Conservation (phyloP, 2,113 vertebrate species). For the Alligator sinensis region DNA sequence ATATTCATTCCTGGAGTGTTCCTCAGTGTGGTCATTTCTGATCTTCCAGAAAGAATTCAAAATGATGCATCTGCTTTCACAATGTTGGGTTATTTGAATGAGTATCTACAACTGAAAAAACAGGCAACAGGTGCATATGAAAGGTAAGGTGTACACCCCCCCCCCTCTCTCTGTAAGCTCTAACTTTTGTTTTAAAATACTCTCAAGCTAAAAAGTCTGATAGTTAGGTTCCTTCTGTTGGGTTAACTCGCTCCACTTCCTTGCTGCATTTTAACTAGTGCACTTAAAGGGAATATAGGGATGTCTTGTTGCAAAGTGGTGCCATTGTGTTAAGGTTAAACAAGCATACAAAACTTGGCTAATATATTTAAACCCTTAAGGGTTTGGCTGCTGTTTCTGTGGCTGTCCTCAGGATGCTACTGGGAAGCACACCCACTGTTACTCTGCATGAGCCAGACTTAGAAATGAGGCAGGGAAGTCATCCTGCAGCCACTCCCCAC, state of each 20-base stretch:
- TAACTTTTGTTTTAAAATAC: not conserved
- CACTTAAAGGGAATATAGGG: not conserved
- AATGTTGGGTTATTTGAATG: slow-evolving; percentile 97
- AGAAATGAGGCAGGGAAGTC: no score
- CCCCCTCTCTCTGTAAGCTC: not conserved
- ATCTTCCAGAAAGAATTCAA: slow-evolving; percentile 89
- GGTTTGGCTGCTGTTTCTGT: not conserved
- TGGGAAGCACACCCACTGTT: no score
- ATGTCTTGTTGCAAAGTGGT: not conserved
- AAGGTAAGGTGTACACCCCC: slow-evolving; percentile 77
- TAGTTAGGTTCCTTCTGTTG: no score
- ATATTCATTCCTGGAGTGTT: not conserved
- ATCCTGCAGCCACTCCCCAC: no score
- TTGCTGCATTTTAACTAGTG: not conserved
- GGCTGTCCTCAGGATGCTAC: not conserved
- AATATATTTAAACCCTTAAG: not conserved
- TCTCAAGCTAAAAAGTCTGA: not conserved
- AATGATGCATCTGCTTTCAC: slow-evolving; percentile 88
- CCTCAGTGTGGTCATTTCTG: slow-evolving; percentile 35
- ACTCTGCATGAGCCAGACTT: no score
- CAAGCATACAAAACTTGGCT: not conserved
- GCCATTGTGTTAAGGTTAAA: not conserved
- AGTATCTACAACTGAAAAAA: slow-evolving; percentile 87
- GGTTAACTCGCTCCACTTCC: no score
- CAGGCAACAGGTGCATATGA: slow-evolving; percentile 90